These are phyloP conservation scores for Todiramphus saurophagus DNA, from an alignment of 2,113 vertebrate species.

Conservation along the genomic window DNA sequence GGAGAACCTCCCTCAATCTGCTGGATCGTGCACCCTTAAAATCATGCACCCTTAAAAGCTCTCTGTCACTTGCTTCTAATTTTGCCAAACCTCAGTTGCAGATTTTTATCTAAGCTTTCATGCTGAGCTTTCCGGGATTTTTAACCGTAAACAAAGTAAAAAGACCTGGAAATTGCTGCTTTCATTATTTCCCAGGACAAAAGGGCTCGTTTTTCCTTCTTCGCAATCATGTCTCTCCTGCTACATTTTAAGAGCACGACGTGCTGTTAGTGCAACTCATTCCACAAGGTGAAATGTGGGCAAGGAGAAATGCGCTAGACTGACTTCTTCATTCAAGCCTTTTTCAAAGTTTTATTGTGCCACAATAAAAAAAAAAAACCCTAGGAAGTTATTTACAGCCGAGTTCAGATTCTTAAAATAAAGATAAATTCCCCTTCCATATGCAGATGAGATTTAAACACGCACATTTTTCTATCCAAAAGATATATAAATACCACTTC, in stretches of 20 bases:
- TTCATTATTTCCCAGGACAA: neutral
- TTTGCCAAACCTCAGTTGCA: neutral
- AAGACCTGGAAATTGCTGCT: conserved; percentile 23
- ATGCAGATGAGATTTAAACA: neutral
- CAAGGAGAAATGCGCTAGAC: neutral
- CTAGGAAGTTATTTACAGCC: neutral
- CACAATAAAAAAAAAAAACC: neutral
- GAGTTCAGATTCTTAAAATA: neutral
- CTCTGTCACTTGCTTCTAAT: neutral
- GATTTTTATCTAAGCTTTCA: neutral
- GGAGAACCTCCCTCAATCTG: too few species aligned
- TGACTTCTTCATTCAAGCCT: neutral
- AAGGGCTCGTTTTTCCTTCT: neutral
- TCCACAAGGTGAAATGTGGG: neutral
- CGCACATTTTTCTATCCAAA: neutral
- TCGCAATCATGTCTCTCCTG: conserved; percentile 29
- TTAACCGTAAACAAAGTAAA: neutral
- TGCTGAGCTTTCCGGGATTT: neutral
- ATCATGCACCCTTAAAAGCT: neutral
- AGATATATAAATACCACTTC: neutral
- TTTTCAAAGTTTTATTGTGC: neutral
- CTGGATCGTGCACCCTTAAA: too few species aligned
- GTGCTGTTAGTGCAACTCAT: neutral
- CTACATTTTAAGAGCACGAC: neutral
- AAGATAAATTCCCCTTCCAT: neutral